phyloP scores from a whole-genome alignment of 2,888 invertebrate genomes.

The Anodontia alba region DNA sequence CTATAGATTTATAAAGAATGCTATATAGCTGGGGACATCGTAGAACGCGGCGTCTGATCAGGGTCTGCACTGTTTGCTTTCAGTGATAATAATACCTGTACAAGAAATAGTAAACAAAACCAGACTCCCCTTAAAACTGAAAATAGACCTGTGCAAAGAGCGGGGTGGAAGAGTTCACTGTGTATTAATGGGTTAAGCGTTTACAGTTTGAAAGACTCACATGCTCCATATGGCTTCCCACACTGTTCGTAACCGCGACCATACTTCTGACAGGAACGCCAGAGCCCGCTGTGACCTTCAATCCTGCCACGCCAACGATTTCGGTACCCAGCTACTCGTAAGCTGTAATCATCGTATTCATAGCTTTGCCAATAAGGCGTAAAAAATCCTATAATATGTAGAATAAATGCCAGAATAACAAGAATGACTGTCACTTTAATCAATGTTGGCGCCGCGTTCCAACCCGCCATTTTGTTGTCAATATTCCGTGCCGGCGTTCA shows the following conservation, averaged over 20 bases:
- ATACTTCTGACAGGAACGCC: neutral
- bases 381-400: conserved; percentile 41
- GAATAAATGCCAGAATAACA: conserved; percentile 1
- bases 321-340: no score
- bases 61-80: no score
- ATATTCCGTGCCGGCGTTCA: neutral
- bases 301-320: neutral
- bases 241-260: neutral
- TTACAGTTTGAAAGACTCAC: neutral
- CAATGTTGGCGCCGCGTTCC: neutral
- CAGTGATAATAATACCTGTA: no score
- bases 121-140: no score
- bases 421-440: conserved; percentile 20
- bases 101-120: no score
- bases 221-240: neutral
- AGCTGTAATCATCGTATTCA: neutral
- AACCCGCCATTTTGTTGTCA: neutral
- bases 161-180: no score
- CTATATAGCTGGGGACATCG: no score
- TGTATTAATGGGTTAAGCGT: no score
- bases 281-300: conserved; percentile 18
- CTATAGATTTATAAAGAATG: no score
- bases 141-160: no score
- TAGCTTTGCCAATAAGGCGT: conserved; percentile 38
- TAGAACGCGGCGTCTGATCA: no score